Conservation (phyloP, 2,888 invertebrate species). For the Agrypnus murinus region DNA sequence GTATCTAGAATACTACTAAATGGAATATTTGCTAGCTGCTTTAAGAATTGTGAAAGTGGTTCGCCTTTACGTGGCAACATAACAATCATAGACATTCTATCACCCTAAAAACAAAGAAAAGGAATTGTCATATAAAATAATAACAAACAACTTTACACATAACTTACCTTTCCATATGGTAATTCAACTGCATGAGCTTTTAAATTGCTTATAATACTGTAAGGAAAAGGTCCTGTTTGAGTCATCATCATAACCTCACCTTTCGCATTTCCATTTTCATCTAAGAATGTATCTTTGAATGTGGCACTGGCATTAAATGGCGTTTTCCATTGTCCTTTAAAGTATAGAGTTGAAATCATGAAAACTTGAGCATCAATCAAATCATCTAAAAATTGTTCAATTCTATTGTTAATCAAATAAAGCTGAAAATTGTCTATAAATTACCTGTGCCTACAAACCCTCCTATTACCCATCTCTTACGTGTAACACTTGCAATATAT, state of each 20-base stretch:
- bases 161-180: conserved; percentile 77
- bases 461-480: conserved; percentile 79
- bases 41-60: conserved; percentile 72
- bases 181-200: conserved; percentile 78
- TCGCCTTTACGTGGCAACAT: conserved; percentile 77
- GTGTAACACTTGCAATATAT: conserved; percentile 80
- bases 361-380: conserved; percentile 77
- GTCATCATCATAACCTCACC: conserved; percentile 85
- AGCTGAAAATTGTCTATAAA: too few relatives aligned
- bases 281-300: conserved; percentile 74
- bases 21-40: conserved; percentile 72
- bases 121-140: too few relatives aligned
- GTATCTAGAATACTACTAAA: conserved; percentile 73
- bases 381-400: conserved; percentile 69
- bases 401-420: too few relatives aligned
- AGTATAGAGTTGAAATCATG: conserved; percentile 80
- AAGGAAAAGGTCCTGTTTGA: conserved; percentile 76
- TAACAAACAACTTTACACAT: too few relatives aligned
- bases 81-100: conserved; percentile 79
- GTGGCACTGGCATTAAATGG: conserved; percentile 83
- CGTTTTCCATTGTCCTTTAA: conserved; percentile 82
- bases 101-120: too few relatives aligned
- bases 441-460: conserved; percentile 73
- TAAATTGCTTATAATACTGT: conserved; percentile 72
- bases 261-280: conserved; percentile 73